Evolutionary conservation across 2,797 vertebrate genomes (phyloP), one percentile per base, ranked within the genome.

Genomic region (Myiothlypis chrysogaster): DNA sequence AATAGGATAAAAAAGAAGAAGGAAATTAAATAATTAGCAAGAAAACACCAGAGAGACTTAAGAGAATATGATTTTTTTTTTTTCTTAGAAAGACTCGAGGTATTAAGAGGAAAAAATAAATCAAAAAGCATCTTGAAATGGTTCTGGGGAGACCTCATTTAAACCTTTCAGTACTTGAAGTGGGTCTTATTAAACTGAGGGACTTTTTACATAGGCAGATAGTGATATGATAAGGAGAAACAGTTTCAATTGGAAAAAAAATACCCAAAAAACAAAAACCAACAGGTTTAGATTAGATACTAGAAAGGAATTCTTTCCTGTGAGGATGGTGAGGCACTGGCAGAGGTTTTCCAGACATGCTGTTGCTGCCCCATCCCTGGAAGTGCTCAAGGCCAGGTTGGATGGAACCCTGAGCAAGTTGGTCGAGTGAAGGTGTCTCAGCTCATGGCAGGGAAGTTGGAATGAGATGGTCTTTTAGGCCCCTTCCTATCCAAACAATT

Each of bases 11-110:
- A 60, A 9, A 90, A 50, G 6, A 94, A 76, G 46, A 83, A 87
- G 22, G 72, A 77, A 86, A 94, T 82, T 59, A 76, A 34, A 78
- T 94, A 96, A 93, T 93, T 60, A 77, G 8, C 75, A 72, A 71
- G 56, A 69, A 87, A 92, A 71, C 20, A 64, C 9, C 10, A 22
- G 15, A 49, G 35, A 78, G 8, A 39, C 39, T 92, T 52, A 79
- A 71, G 10, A 30, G 15, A 44, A 21, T 25, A 44, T 35, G n/a
- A 0, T 28, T 30, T 50, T 56, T 30, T 53, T 53, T 43, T 84
- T 78, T 75, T 35, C 34, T 5, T 70, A 47, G 21, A 76, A 57
- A 65, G 7, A 19, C 7, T 68, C 60, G 35, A 44, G 28, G 7
- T 83, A 32, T 55, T 65, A 53, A 65, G 7, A 11, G 39, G 4